Percentiles rank a stretch among this genome's conserved stretches.
phyloP scores from a whole-genome alignment of 2,113 vertebrate genomes.

The Mustela nigripes region DNA sequence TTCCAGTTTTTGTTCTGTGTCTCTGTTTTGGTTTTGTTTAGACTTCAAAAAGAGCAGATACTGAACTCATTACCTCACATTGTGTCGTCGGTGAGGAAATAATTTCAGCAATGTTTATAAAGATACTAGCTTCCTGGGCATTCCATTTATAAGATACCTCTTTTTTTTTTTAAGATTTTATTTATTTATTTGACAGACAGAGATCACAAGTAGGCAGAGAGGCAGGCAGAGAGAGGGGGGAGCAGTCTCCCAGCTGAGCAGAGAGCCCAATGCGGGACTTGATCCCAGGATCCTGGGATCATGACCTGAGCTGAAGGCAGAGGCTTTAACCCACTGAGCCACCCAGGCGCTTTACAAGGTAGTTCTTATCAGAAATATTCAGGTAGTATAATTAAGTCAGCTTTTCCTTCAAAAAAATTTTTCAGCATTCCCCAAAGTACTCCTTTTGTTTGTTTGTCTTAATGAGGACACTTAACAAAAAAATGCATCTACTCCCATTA shows the following conservation, averaged over 20 bases:
- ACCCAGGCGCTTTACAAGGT: not conserved
- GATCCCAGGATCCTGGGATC: too few species aligned
- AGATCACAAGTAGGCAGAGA: too few species aligned
- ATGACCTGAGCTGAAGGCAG: too few species aligned
- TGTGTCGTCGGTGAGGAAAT: not conserved
- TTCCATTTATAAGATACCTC: not conserved
- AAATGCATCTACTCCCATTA: not conserved
- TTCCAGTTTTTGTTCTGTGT: not conserved
- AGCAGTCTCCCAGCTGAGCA: too few species aligned
- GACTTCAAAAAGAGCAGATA: not conserved
- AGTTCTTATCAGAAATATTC: slow-evolving; percentile 1
- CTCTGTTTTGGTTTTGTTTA: not conserved
- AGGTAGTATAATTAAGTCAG: not conserved
- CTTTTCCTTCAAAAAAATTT: not conserved
- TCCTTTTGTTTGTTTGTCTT: not conserved
- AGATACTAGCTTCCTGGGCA: not conserved
- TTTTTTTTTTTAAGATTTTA: not conserved
- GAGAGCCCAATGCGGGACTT: too few species aligned
- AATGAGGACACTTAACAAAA: not conserved
- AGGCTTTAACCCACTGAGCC: too few species aligned
- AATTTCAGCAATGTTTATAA: not conserved
- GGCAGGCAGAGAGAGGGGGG: too few species aligned
- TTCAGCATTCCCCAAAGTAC: not conserved
- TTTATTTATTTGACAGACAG: too few species aligned
- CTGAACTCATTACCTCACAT: not conserved